These are phyloP conservation scores for Tylochromis polylepis DNA, from an alignment of 2,113 vertebrate genomes.

Conservation along the genomic window DNA sequence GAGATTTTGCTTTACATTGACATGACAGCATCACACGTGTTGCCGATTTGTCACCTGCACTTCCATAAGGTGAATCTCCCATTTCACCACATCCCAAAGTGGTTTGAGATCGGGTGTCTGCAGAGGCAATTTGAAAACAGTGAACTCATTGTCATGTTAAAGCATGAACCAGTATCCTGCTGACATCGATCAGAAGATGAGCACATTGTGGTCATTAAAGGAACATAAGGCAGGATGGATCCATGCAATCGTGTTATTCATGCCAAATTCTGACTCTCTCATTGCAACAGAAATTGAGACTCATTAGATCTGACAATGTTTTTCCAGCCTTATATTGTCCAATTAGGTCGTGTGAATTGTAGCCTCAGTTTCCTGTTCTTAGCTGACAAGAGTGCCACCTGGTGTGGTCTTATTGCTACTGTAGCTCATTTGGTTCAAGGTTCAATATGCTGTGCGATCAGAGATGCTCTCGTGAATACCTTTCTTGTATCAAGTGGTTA, in stretches of 20 bases:
- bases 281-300: background rate
- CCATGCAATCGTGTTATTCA: rapidly evolving
- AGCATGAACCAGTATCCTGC: background rate
- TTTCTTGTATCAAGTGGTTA: too few relatives aligned
- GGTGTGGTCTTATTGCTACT: too few relatives aligned
- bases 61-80: too few relatives aligned
- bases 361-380: too few relatives aligned
- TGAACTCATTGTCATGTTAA: background rate
- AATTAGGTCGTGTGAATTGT: too few relatives aligned
- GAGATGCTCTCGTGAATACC: too few relatives aligned
- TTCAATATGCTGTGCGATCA: too few relatives aligned
- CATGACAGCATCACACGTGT: background rate
- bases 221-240: background rate
- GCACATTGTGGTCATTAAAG: background rate
- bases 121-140: background rate
- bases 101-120: background rate
- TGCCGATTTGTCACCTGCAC: too few relatives aligned
- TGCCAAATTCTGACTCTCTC: background rate
- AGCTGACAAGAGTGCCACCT: too few relatives aligned
- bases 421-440: too few relatives aligned
- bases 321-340: too few relatives aligned
- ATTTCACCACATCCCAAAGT: background rate
- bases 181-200: background rate
- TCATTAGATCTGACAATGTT: background rate
- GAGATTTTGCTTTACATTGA: background rate